Evolutionary conservation across 2,113 vertebrate species (phyloP), one percentile per base, ranked within the genome.

Genomic region (Setophaga coronata): DNA sequence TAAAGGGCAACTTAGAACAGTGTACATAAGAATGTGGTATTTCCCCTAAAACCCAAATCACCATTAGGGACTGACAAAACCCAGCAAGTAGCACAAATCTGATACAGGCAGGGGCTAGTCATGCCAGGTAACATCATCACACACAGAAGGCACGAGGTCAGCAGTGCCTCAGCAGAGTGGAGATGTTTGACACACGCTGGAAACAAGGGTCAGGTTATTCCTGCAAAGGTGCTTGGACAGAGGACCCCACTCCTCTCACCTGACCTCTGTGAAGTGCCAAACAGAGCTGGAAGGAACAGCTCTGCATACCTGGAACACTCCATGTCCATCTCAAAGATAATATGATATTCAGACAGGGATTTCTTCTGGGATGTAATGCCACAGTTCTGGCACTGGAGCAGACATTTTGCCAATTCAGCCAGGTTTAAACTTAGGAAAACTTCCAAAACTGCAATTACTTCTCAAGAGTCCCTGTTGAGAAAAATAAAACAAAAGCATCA

Each of bases 221-320:
- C 69, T 66, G 89, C 64, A 50, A 16, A 66, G 77, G 19, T 20
- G 29, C 34, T 53, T 2, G 9, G 51, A 16, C 40, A 29, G 2
- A 89, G 81, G 48, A 87, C 17, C 12, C 12, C 15, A 8, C 2
- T 34, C 20, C 58, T 82, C 93, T 43, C 14, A 95, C 82, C 84
- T 91, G 91, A 82, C 69, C 64, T 91, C 95, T 6, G 90, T 92
- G 92, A 95, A 93, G 73, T 85, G 87, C 92, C 97, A 94, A 24
- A 96, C 84, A 38, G 67, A 72, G 38, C 77, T 77, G 12, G 79
- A 74, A 48, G 92, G 90, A 80, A 85, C 78, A 43, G 94, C 97
- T 38, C 61, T 92, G 90, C 79, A 87, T 17, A 94, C 89, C 73
- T 82, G 87, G 73, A 82, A 89, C 16, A 78, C 56, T 2, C 24